Evolutionary conservation across 2,888 invertebrate genomes (phyloP).

Genomic region (Coelopa pilipes): DNA sequence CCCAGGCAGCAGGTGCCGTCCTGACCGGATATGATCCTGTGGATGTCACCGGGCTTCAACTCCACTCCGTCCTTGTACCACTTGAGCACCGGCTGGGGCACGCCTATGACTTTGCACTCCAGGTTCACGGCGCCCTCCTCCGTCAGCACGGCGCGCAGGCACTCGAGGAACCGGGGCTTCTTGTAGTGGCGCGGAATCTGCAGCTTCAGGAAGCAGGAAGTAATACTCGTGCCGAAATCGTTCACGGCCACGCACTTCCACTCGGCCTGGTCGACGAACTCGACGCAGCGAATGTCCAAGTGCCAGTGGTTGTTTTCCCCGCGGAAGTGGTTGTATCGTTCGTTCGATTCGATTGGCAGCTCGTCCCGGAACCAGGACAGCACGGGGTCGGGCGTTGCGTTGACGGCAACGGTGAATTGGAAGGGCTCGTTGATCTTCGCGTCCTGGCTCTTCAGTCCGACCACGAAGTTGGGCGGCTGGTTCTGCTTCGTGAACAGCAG

Average conservation of each 20-base stretch:
- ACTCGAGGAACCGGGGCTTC: slow-evolving; percentile 87
- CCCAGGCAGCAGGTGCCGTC: slow-evolving; percentile 91
- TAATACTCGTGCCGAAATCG: slow-evolving; percentile 88
- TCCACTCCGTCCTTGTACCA: slow-evolving; percentile 94
- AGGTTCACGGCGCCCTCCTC: slow-evolving; percentile 90
- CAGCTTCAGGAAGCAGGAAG: slow-evolving; percentile 86
- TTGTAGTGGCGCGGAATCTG: slow-evolving; percentile 89
- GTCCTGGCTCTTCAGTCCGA: slow-evolving; percentile 84
- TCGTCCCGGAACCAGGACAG: slow-evolving; percentile 92
- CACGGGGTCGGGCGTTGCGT: slow-evolving; percentile 81
- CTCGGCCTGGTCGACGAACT: slow-evolving; percentile 88
- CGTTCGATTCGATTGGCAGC: slow-evolving; percentile 76
- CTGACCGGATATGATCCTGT: slow-evolving; percentile 88
- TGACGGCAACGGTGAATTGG: slow-evolving; percentile 84
- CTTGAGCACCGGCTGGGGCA: slow-evolving; percentile 87
- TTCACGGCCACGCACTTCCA: slow-evolving; percentile 93
- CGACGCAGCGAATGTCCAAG: slow-evolving; percentile 78
- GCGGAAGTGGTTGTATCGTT: slow-evolving; percentile 75
- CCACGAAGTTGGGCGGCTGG: slow-evolving; percentile 85
- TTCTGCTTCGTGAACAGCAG: slow-evolving; percentile 73
- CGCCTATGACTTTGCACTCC: slow-evolving; percentile 92
- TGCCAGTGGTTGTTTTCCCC: slow-evolving; percentile 79
- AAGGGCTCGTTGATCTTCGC: slow-evolving; percentile 85
- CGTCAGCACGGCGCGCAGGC: slow-evolving; percentile 83
- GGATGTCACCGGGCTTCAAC: slow-evolving; percentile 90